Evolutionary conservation across 1,140 invertebrate genomes (phyloP).

Genomic region (Odontomachus brunneus): DNA sequence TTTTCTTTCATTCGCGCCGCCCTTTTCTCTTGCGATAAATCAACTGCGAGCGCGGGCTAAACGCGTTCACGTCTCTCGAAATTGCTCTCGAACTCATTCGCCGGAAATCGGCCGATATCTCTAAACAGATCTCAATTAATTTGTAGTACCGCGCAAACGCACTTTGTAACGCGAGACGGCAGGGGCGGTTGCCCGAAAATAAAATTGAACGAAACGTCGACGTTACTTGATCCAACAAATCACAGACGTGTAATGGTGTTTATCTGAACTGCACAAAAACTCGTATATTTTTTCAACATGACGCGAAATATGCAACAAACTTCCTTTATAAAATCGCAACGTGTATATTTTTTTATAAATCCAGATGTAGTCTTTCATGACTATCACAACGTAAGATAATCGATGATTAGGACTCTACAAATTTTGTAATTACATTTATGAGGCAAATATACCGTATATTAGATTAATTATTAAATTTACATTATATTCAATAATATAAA

Average conservation of each 20-base stretch:
- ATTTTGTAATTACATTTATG: too few relatives aligned
- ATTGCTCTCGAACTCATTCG: constrained; percentile 34
- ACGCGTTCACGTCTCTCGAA: constrained; percentile 37
- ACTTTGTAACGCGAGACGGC: constrained; percentile 45
- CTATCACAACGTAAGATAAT: too few relatives aligned
- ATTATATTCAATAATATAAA: too few relatives aligned
- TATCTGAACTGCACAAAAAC: not conserved
- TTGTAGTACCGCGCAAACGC: constrained; percentile 20
- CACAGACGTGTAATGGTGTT: not conserved
- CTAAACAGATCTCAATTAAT: constrained; percentile 55
- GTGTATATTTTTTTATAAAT: too few relatives aligned
- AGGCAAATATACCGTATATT: too few relatives aligned
- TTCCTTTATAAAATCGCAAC: too few relatives aligned
- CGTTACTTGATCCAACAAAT: not conserved
- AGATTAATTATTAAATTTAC: too few relatives aligned
- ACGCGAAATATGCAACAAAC: not conserved
- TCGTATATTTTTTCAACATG: not conserved
- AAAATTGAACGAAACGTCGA: not conserved
- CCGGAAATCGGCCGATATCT: constrained; percentile 24
- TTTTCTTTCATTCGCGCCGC: constrained; percentile 51
- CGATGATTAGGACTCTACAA: too few relatives aligned
- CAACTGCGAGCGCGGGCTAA: constrained; percentile 7
- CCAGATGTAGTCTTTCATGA: too few relatives aligned
- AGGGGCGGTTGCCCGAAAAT: not conserved
- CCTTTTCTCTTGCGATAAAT: constrained; percentile 56